These are phyloP conservation scores for Ailuropoda melanoleuca DNA, from an alignment of 2,113 vertebrate genomes.

Conservation along the genomic window DNA sequence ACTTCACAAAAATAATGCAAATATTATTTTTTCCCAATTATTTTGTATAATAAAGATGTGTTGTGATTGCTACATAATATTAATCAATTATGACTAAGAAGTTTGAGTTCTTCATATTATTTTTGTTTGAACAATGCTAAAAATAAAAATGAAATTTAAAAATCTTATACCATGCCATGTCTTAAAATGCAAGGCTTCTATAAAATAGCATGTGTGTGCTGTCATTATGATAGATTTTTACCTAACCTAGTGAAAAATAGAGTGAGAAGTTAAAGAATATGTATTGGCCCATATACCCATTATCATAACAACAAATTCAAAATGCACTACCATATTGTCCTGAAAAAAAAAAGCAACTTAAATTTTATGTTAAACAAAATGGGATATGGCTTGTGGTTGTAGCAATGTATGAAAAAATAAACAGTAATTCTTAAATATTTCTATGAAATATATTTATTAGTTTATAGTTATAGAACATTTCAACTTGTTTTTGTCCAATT, in stretches of 20 bases:
- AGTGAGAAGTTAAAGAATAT: background rate
- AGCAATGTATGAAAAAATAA: background rate
- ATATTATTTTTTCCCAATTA: background rate
- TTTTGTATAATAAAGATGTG: background rate
- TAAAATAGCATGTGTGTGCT: background rate
- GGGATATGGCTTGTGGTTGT: rapidly evolving
- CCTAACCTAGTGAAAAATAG: background rate
- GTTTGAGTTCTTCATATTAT: background rate
- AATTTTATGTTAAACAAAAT: background rate
- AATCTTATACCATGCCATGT: background rate
- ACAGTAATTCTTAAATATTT: background rate
- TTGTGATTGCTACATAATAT: background rate
- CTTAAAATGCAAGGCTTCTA: background rate
- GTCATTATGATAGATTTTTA: background rate
- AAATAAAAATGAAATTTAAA: background rate
- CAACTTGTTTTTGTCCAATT: background rate
- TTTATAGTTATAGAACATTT: background rate
- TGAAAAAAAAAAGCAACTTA: background rate
- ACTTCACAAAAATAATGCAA: background rate
- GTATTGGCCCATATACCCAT: background rate
- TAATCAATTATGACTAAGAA: background rate
- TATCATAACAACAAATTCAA: background rate
- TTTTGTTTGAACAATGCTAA: background rate
- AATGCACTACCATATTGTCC: background rate
- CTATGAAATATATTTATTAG: background rate